phyloP scores from a whole-genome alignment of 2,113 vertebrate species.

The Proteles cristata region DNA sequence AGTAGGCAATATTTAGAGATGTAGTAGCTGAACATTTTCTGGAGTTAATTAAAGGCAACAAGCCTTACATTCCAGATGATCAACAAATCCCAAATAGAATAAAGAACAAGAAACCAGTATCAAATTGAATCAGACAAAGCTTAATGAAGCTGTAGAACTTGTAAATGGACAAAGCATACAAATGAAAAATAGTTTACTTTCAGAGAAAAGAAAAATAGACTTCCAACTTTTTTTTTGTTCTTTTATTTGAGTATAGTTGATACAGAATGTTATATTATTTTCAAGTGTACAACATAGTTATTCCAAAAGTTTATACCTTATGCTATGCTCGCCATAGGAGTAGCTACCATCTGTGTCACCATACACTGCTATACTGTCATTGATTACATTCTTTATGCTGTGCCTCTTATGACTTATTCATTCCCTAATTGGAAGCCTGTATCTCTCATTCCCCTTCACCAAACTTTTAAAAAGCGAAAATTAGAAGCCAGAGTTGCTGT shows the following conservation, averaged over 20 bases:
- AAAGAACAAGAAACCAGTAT: conserved; percentile 37
- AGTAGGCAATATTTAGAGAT: neutral
- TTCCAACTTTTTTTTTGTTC: neutral
- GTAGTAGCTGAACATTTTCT: neutral
- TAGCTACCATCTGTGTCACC: neutral
- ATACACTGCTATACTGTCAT: neutral
- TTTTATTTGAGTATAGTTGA: neutral
- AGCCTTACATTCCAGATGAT: conserved; percentile 41
- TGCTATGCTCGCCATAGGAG: neutral
- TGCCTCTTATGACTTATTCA: neutral
- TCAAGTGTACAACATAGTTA: neutral
- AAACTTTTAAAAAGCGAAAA: neutral
- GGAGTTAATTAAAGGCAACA: neutral
- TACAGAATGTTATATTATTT: neutral
- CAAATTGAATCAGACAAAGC: neutral
- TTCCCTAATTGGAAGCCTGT: neutral
- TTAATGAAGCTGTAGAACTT: neutral
- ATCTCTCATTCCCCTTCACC: neutral
- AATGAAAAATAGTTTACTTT: neutral
- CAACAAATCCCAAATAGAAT: conserved; percentile 9
- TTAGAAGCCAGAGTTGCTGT: neutral
- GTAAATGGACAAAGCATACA: neutral
- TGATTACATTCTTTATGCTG: neutral
- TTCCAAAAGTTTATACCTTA: neutral
- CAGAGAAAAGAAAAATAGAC: neutral